Evolutionary conservation across 2,888 invertebrate genomes (phyloP), one percentile per base, ranked within the genome.

Genomic region (Stegana nigrithorax): DNA sequence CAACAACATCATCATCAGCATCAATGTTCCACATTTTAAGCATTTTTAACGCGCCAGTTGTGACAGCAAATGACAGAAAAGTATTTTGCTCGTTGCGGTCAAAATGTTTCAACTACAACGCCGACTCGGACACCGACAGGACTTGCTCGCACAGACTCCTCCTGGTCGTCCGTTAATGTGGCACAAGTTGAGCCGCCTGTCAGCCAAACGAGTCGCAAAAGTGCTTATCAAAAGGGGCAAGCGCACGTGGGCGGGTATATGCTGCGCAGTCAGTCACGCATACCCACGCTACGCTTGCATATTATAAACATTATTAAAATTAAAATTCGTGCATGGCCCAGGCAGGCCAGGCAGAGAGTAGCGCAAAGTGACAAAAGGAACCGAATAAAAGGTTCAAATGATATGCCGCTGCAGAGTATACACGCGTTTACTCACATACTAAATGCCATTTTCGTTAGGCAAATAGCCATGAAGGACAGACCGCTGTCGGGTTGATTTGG

Each of bases 21-120:
- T 6, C 53, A 36, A 7, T 32, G 60, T 47, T 23, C 42, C 57
- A 75, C 75, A 75, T 73, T 78, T 75, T 75, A 78, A 78, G 74
- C 75, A 73, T 73, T 76, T 80, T 73, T 78, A 80, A 75, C 73
- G 73, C 77, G 73, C 72, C 81, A 81, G 81, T 80, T 81, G 81
- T 73, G 78, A 71, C 73, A 77, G 75, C 72, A 80, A 81, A 77
- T 80, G 79, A 74, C 77, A 75, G 68, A 64, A 70, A 59, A 61
- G 39, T 61, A 26, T 39, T 62, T 29, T 32, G 12, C 19, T 19
- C 23, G 25, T 47, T 47, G 47, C 25, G n/a, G 23, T 32, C 39
- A n/a, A 21, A n/a, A 51, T 21, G 12, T n/a, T n/a, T n/a, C n/a
- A n/a, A n/a, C n/a, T n/a, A n/a, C n/a, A n/a, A n/a, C n/a, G n/a